Evolutionary conservation across 1,140 invertebrate genomes (phyloP), one percentile per base, ranked within the genome.

Genomic region (Zaprionus capensis): DNA sequence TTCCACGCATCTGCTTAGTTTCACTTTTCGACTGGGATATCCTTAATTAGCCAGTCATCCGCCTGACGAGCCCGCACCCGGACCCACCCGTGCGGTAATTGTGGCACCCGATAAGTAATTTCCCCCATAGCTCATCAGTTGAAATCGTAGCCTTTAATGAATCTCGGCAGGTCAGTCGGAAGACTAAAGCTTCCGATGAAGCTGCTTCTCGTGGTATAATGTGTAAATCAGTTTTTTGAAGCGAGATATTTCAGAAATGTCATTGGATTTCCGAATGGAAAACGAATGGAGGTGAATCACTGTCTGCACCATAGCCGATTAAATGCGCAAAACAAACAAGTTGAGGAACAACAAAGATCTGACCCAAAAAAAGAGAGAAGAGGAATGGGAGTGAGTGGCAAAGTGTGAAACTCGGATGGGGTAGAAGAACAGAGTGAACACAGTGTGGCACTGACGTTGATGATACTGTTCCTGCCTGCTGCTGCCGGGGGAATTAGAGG

Each of bases 241-340:
- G 3, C 2, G 31, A 34, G 31, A 11, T 34, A 34, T 34, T 11
- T 34, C 31, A 9, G 3, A 11, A 11, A 11, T 11, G 31, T 34
- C 31, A 34, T 46, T 17, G n/a, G 41, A 41, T 41, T 41, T 15
- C 15, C n/a, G 38, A 20, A 17, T 46, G 7, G 41, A 46, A 46
- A 46, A 20, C 15, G 12, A 28, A 65, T 9, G 22, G 28, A 9
- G 46, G 46, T 53, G 14, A 31, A 38, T 15, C 4, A 34, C 15
- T 17, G 38, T 41, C 34, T 49, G 61, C 55, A 62, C 56, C 61
- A 75, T 59, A 55, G 68, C 68, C 70, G 56, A 67, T 67, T 80
- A 76, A 82, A 85, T 82, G 83, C 71, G 82, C 71, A 85, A 85
- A 64, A 57, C 74, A 76, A 82, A 86, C 82, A 86, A 76, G 51